Percentiles rank a stretch among this genome's conserved stretches.
Conservation (phyloP, 2,888 invertebrate genomes). For the Polyommatus iphigenia region DNA sequence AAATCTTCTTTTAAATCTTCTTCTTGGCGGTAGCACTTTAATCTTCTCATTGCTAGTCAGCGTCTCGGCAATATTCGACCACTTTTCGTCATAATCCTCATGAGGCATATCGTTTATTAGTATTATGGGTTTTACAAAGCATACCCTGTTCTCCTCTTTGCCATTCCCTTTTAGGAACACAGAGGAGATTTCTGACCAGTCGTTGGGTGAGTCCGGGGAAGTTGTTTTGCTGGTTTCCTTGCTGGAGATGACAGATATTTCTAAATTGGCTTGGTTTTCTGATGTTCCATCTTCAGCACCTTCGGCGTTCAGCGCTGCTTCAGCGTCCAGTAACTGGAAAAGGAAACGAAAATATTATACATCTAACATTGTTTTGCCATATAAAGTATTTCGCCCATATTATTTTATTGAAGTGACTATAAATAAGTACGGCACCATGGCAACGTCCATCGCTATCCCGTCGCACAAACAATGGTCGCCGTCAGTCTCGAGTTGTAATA, state of each 20-base stretch:
- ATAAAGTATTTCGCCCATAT: no score
- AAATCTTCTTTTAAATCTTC: constrained; percentile 64
- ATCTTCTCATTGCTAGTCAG: constrained; percentile 59
- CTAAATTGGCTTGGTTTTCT: constrained; percentile 56
- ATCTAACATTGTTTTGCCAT: no score
- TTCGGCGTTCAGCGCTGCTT: constrained; percentile 58
- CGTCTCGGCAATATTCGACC: constrained; percentile 58
- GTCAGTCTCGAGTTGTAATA: no score
- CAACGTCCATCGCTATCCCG: no score
- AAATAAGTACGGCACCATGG: no score
- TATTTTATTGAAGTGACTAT: no score
- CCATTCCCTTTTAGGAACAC: constrained; percentile 52
- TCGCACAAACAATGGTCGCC: no score
- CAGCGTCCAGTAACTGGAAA: constrained; percentile 65
- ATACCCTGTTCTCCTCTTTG: constrained; percentile 48
- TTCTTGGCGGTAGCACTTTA: constrained; percentile 57
- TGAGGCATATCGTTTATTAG: constrained; percentile 68
- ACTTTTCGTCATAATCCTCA: constrained; percentile 68
- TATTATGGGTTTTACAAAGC: constrained; percentile 62
- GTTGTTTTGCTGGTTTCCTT: constrained; percentile 54
- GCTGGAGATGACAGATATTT: constrained; percentile 55
- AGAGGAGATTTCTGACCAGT: constrained; percentile 53
- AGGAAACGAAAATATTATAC: neutral
- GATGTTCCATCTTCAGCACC: constrained; percentile 52
- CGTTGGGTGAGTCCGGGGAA: constrained; percentile 49